Base-by-base conservation (phyloP, 2,113 vertebrate genomes). In the Xiphorhynchus elegans region DNA sequence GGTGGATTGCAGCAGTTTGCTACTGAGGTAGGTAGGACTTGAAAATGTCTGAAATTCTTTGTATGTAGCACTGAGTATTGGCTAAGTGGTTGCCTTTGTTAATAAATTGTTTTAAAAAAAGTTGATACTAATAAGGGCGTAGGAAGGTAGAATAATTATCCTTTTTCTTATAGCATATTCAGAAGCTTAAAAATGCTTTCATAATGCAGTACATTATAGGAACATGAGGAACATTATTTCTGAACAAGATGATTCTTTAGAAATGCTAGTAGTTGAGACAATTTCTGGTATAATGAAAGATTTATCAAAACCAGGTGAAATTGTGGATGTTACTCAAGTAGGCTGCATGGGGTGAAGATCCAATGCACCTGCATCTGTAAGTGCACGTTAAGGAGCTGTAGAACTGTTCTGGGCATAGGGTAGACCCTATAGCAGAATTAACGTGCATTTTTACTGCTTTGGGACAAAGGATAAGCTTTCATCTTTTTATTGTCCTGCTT, bases 1-100 rank as follows among this genome's bases (percentile, higher is more conserved):
- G 99, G 99, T 80, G 99, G 99, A 66, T 72, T 99, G 55, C 99
- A 99, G 97, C 99, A 99, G 97, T 99, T 99, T 97, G 98, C 99
- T 80, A 98, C 98, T 12, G 99, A 99, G 99, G 99, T 99, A 98
- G 23, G 97, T 96, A 42, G 84, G 25, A 90, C 31, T 33, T 79
- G 20, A 14, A 70, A 49, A 33, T 72, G 12, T n/a, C 11, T 68
- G 56, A 6, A 60, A 33, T 78, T 58, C 52, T 52, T 49, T 10
- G 2, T 49, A 7, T 42, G 13, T 46, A 39, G 26, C 13, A 44
- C 11, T 68, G 26, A 49, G 13, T 62, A 56, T 84, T 90, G 44
- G 89, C 52, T 31, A 77, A 39, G 29, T 46, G 58, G 13, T 68
- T 94, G 62, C 64, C 19, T 53, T 64, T 79, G 39, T 76, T 95